Base-by-base conservation (phyloP, 53 echinoderm and acorn worm species). In the Arbacia lixula region DNA sequence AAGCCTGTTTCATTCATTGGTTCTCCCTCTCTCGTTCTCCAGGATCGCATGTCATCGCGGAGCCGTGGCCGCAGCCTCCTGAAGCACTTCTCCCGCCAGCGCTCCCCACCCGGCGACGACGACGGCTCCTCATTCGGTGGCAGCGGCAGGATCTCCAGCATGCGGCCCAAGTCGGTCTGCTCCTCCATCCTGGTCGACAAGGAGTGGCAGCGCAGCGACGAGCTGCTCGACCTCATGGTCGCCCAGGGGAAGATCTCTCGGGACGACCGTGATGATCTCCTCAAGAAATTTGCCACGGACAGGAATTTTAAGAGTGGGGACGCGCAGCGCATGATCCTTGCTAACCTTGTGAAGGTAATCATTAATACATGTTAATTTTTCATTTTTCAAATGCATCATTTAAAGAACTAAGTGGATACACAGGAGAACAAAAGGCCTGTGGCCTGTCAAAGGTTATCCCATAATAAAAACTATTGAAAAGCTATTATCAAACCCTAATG, bases 221-320 rank as follows among this genome's bases (percentile, higher is more conserved):
- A 94, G 61, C 89, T 99, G 31, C 83, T 99, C 63, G 94, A 99
- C 67, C 86, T 99, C 29, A 94, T 99, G 92, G 86, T 93, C 17
- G 92, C 94, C 5, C 94, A 99, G 85, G 99, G 99, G 3, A 92
- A 94, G 81, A 94, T 99, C 66, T 84, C 92, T 3, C 61, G 46
- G 38, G 94, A 94, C 5, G 99, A 99, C 39, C 69, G 90, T 25
- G 84, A 86, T 12, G 94, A 92, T 38, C 89, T 94, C 26, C 87
- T 95, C 36, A 84, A 86, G 65, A 94, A 88, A 60, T 96, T 93
- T 66, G 92, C 92, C 35, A 95, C 92, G 5, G 92, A 92, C 3
- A 88, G 90, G 72, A 94, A 92, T 55, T 95, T 95, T 83, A 92
- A 94, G 50, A 88, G 92, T 19, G 99, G 99, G 5, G 99, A 99